Evolutionary conservation across 2,113 vertebrate species (phyloP).

Genomic region (Gracilinanus agilis): DNA sequence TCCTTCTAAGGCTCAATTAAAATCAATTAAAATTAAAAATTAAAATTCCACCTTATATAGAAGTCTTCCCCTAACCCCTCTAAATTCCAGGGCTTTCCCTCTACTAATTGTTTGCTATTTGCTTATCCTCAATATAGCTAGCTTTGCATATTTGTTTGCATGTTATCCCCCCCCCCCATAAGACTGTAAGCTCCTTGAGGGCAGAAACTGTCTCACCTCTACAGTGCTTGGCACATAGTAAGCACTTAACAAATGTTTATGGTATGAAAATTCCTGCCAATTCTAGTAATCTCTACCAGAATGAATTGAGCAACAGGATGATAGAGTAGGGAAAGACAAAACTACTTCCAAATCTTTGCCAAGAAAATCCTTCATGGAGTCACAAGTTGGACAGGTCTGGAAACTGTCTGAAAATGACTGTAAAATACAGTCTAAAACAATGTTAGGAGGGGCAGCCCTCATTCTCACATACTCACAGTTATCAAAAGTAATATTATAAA

Average conservation of each 20-base stretch:
- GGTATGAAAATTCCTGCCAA: too few relatives aligned
- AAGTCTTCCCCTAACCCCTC: too few relatives aligned
- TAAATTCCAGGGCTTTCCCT: not conserved
- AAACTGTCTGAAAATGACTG: too few relatives aligned
- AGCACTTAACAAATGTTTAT: not conserved
- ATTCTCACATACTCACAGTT: too few relatives aligned
- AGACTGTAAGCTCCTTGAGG: not conserved
- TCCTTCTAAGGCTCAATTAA: not conserved
- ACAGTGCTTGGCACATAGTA: not conserved
- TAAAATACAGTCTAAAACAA: not conserved
- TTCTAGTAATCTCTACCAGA: not conserved
- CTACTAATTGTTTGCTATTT: too few relatives aligned
- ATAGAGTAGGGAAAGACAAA: not conserved
- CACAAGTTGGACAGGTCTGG: too few relatives aligned
- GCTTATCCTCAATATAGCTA: too few relatives aligned
- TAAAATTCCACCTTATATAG: not conserved
- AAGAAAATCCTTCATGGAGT: too few relatives aligned
- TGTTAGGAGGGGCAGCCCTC: too few relatives aligned
- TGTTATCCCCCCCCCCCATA: too few relatives aligned
- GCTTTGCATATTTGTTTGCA: too few relatives aligned
- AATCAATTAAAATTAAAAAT: not conserved
- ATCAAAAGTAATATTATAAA: not conserved
- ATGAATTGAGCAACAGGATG: not conserved
- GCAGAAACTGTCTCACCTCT: not conserved
- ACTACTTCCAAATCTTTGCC: too few relatives aligned